Evolutionary conservation across 2,888 invertebrate genomes (phyloP).

Genomic region (Dorcus hopei): DNA sequence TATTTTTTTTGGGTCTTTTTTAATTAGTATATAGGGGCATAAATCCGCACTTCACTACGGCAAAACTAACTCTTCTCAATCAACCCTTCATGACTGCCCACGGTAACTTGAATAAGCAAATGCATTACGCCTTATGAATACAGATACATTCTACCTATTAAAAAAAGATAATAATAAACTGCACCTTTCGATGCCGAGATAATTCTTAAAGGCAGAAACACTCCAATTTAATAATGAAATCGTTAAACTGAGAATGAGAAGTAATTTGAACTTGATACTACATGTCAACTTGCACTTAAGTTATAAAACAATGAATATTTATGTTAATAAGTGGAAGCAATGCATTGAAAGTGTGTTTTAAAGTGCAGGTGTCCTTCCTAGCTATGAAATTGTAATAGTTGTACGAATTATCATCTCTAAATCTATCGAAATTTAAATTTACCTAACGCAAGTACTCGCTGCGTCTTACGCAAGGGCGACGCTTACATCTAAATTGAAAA

Average conservation of each 20-base stretch:
- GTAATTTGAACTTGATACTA: no score
- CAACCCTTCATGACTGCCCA: constrained; percentile 18
- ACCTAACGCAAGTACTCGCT: background rate
- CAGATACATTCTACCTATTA: no score
- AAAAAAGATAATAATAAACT: no score
- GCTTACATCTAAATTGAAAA: no score
- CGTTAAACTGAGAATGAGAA: no score
- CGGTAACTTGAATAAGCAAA: constrained; percentile 2
- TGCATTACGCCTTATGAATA: background rate
- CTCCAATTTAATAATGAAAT: no score
- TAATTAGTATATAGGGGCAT: constrained; percentile 18
- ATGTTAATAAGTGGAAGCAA: constrained; percentile 1
- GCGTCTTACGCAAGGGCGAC: no score
- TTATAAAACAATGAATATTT: constrained; percentile 3
- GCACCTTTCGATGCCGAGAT: no score
- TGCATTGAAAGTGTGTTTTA: background rate
- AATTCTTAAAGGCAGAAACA: no score
- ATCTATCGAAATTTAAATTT: background rate
- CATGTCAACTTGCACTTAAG: background rate
- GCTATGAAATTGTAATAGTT: background rate
- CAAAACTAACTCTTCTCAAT: constrained; percentile 6
- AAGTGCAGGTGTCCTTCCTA: background rate
- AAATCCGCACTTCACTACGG: constrained; percentile 22
- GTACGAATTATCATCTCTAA: background rate
- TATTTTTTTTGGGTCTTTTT: constrained; percentile 19